Conservation (phyloP, 2,113 vertebrate species). For the Natator depressus region DNA sequence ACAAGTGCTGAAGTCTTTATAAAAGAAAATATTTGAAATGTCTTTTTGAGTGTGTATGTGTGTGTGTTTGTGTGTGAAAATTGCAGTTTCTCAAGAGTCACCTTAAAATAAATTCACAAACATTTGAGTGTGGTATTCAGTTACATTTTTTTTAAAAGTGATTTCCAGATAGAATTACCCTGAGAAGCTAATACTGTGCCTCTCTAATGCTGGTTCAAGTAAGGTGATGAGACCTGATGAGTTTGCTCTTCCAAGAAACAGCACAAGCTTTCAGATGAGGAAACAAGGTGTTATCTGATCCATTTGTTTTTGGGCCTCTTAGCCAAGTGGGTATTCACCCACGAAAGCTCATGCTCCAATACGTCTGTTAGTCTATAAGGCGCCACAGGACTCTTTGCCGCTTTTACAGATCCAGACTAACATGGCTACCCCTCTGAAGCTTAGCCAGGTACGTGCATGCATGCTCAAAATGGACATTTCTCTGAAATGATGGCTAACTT, state of each 20-base stretch:
- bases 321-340: neutral
- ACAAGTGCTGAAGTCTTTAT: neutral
- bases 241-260: conserved; percentile 61
- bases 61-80: neutral
- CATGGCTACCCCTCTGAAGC: no score
- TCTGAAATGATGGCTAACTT: conserved; percentile 17
- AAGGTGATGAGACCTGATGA: conserved; percentile 45
- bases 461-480: neutral
- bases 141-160: neutral
- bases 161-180: conserved; percentile 59
- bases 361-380: no score
- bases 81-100: neutral
- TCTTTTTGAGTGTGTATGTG: neutral
- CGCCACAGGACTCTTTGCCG: no score
- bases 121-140: neutral
- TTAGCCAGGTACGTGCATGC: neutral
- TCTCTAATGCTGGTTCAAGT: conserved; percentile 23
- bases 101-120: neutral
- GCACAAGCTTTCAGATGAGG: conserved; percentile 42
- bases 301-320: conserved; percentile 19
- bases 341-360: no score
- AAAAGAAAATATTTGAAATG: neutral
- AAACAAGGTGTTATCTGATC: conserved; percentile 50
- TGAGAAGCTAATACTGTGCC: conserved; percentile 44
- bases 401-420: no score